These are phyloP conservation scores for Sebastes oblongus DNA, from an alignment of 2,797 vertebrate species.

Conservation along the genomic window DNA sequence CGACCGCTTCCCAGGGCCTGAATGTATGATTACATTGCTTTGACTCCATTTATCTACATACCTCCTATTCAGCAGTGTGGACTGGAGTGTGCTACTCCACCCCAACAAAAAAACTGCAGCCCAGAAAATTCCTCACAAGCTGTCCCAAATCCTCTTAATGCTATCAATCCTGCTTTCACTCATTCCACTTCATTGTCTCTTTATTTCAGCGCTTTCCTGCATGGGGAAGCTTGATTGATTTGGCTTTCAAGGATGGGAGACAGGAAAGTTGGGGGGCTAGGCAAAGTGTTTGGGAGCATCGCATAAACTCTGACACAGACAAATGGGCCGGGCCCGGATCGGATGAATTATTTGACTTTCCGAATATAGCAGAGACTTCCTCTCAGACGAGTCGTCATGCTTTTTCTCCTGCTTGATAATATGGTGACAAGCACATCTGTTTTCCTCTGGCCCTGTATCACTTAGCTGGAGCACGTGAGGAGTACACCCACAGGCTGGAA, in stretches of 20 bases:
- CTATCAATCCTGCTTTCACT: constrained; percentile 78
- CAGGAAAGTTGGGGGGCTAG: constrained; percentile 73
- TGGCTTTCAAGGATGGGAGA: constrained; percentile 67
- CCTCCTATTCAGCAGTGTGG: constrained; percentile 65
- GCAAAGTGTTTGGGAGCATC: constrained; percentile 76
- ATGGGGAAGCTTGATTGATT: constrained; percentile 81
- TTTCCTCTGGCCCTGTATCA: constrained; percentile 43
- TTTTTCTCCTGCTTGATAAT: constrained; percentile 55
- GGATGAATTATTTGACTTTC: constrained; percentile 62
- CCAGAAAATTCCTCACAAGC: constrained; percentile 58
- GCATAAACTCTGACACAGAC: constrained; percentile 77
- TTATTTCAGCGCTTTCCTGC: constrained; percentile 78
- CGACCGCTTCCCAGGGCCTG: constrained; percentile 34
- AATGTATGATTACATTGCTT: constrained; percentile 59
- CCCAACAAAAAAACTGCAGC: constrained; percentile 40
- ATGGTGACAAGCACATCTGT: constrained; percentile 52
- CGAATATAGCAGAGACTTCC: constrained; percentile 43
- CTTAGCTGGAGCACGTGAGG: constrained; percentile 28
- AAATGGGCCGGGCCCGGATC: constrained; percentile 41
- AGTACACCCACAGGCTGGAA: constrained; percentile 1
- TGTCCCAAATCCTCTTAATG: constrained; percentile 67
- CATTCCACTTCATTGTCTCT: constrained; percentile 83
- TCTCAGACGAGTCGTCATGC: constrained; percentile 33
- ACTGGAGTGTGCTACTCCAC: constrained; percentile 28
- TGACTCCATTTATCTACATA: constrained; percentile 64